Evolutionary conservation across 2,113 vertebrate genomes (phyloP), one percentile per base, ranked within the genome.

Genomic region (Neolamprologus caudopunctatus): DNA sequence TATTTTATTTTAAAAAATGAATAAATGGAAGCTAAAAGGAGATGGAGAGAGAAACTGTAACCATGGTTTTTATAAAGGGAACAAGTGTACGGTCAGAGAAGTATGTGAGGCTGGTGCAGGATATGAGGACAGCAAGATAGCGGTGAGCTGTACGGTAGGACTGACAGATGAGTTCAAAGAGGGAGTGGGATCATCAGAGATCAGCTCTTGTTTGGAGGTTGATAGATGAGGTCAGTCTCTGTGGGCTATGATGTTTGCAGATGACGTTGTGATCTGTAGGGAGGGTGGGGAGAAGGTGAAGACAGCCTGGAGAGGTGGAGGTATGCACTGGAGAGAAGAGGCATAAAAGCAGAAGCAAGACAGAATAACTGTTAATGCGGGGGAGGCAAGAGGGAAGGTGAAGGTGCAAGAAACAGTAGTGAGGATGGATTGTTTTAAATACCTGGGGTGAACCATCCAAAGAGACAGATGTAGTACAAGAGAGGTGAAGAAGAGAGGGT

Each of bases 141-240:
- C 9, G 37, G 5, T 73, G 68, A 45, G 68, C 8, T 73, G 35
- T 73, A 37, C 21, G 0, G 66, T 73, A 14, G 37, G 37, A 71
- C 35, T 71, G 5, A 71, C 63, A 68, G 61, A 37, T 13, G 63
- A 66, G 61, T 35, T 66, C 61, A 66, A 66, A 35, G 61, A 66
- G 2, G 63, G 7, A 42, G 0, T 2, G 37, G n/a, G 13, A 42
- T 42, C 13, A 71, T 26, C 37, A 42, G 66, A 16, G 66, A 71
- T 24, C n/a, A 16, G 13, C 66, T 42, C n/a, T 42, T 71, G 8
- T 71, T 42, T 0, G 58, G 58, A 7, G 58, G 58, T 35, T 7
- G 58, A 35, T 7, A 63, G 28, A 35, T 63, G 58, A 63, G 58
- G 0, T 63, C 58, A 63, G 31, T 66, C 9, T 66, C 58, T n/a